phyloP scores from a whole-genome alignment of 1,140 invertebrate species.

The Cotesia typhae region DNA sequence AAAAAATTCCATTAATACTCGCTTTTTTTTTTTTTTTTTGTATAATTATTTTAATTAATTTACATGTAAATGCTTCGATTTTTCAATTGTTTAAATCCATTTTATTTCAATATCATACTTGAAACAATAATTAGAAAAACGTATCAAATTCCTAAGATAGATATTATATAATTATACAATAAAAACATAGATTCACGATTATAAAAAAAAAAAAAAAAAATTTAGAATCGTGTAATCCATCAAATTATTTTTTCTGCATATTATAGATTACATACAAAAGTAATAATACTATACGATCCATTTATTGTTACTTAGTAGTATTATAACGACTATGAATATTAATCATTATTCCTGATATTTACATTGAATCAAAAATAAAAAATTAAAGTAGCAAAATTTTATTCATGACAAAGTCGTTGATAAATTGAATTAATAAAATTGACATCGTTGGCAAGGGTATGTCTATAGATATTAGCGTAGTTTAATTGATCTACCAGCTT shows the following conservation, averaged over 20 bases:
- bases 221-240: conserved; percentile 3
- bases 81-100: neutral
- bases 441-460: conserved; percentile 6
- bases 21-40: neutral
- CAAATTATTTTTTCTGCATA: conserved; percentile 8
- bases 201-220: conserved; percentile 13
- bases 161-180: conserved; percentile 21
- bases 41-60: neutral
- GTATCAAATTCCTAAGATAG: conserved; percentile 23
- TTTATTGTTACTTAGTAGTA: conserved; percentile 5
- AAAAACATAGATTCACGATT: conserved; percentile 16
- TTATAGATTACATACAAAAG: conserved; percentile 47
- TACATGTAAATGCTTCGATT: neutral
- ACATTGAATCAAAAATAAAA: conserved; percentile 21
- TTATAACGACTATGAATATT: too few species aligned
- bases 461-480: neutral
- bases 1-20: neutral
- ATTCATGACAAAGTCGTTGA: neutral
- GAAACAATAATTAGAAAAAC: neutral
- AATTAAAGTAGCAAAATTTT: conserved; percentile 1
- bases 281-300: conserved; percentile 51
- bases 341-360: conserved; percentile 13
- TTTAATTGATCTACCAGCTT: neutral
- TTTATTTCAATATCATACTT: neutral
- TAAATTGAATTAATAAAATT: neutral